Conservation (phyloP, 2,797 vertebrate genomes). For the Pachyuromys duprasi region DNA sequence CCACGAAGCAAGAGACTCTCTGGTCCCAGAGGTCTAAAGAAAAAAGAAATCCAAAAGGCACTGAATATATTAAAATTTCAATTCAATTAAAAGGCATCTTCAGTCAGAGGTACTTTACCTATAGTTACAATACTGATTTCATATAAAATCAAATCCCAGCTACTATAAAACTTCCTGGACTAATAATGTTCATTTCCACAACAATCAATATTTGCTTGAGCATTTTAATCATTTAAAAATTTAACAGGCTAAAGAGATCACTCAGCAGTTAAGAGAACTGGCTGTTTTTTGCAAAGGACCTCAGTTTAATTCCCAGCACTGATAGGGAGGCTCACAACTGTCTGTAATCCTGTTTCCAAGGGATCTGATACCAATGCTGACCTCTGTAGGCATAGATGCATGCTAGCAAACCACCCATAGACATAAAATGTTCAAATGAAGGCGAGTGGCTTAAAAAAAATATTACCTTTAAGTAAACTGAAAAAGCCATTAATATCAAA, state of each 20-base stretch:
- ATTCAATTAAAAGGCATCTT: conserved; percentile 64
- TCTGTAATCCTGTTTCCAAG: background rate
- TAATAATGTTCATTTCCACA: conserved; percentile 51
- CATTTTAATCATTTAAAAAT: conserved; percentile 59
- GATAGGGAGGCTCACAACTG: background rate
- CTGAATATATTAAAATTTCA: conserved; percentile 59
- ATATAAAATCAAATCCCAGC: conserved; percentile 56
- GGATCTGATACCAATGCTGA: background rate
- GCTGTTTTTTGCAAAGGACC: background rate
- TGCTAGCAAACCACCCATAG: background rate
- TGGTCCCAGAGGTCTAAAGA: conserved; percentile 94
- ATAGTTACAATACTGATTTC: conserved; percentile 52
- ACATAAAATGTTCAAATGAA: background rate
- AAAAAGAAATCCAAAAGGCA: conserved; percentile 72
- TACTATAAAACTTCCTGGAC: conserved; percentile 38
- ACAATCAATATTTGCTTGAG: conserved; percentile 58
- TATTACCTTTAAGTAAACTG: conserved; percentile 41
- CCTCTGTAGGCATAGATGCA: background rate
- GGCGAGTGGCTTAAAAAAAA: conserved; percentile 60
- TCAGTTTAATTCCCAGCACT: background rate
- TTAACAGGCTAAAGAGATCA: background rate
- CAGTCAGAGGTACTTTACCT: conserved; percentile 33
- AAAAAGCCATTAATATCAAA: conserved; percentile 50
- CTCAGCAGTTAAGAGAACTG: background rate
- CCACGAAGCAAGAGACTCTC: conserved; percentile 98